phyloP scores from a whole-genome alignment of 2,113 vertebrate genomes.

The Pontoporia blainvillei region DNA sequence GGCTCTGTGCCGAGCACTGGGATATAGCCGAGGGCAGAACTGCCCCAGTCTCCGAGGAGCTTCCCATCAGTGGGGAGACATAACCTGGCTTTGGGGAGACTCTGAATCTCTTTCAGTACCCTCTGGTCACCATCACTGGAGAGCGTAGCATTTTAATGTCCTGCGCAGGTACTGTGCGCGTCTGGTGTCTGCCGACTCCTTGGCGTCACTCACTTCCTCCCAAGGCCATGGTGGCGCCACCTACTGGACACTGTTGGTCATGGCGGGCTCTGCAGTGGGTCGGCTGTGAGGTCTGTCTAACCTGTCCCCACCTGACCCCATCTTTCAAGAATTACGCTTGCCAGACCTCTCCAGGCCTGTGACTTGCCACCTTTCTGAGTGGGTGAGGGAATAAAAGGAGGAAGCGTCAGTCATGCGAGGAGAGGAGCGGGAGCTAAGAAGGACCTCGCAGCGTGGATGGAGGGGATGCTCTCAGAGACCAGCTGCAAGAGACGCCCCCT shows the following conservation, averaged over 20 bases:
- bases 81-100: background rate
- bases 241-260: background rate
- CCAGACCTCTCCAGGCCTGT: background rate
- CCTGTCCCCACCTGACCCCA: background rate
- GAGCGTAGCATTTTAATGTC: background rate
- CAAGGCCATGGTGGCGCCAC: background rate
- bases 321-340: background rate
- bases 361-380: background rate
- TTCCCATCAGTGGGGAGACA: background rate
- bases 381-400: background rate
- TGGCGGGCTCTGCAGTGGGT: background rate
- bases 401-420: background rate
- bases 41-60: background rate
- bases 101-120: background rate
- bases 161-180: background rate
- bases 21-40: background rate
- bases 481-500: background rate
- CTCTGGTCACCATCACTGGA: background rate
- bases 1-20: background rate
- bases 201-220: background rate
- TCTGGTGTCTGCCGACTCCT: background rate
- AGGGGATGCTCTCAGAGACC: background rate
- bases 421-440: background rate
- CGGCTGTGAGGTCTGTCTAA: background rate
- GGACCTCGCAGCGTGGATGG: fast-evolving